phyloP scores from a whole-genome alignment of 2,113 vertebrate genomes.

The Anhinga rufa region DNA sequence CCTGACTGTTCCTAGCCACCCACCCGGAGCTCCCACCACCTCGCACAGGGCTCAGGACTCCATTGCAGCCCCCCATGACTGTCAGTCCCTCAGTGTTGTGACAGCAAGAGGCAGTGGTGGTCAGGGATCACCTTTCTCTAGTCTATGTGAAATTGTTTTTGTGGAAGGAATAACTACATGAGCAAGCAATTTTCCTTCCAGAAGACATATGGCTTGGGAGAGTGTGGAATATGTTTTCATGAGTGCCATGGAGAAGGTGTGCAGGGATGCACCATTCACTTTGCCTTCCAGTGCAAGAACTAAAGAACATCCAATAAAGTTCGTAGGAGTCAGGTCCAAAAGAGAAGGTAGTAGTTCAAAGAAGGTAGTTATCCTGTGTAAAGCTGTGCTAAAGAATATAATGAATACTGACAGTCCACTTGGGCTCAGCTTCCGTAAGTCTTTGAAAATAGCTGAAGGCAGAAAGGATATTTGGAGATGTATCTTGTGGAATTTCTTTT shows the following conservation, averaged over 20 bases:
- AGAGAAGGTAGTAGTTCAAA: neutral
- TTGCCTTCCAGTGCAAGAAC: neutral
- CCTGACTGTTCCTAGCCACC: accelerated
- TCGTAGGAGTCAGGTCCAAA: neutral
- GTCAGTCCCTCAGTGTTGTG: neutral
- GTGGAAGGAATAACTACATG: neutral
- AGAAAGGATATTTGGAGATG: neutral
- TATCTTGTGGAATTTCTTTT: neutral
- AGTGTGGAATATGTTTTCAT: neutral
- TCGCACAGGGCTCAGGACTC: neutral
- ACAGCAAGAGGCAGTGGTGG: accelerated
- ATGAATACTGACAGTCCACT: neutral
- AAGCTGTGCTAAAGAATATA: neutral
- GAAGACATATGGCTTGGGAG: accelerated
- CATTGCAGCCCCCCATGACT: accelerated
- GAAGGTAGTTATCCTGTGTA: neutral
- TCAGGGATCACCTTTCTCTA: neutral
- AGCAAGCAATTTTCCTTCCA: neutral
- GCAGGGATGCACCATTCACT: accelerated
- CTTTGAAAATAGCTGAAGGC: neutral
- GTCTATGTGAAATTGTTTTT: neutral
- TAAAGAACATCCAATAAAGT: neutral
- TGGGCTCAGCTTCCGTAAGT: neutral
- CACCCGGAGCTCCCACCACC: accelerated
- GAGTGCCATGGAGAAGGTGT: neutral